phyloP scores from a whole-genome alignment of 53 echinoderm and acorn worm species.

The Temnopleurus reevesii region DNA sequence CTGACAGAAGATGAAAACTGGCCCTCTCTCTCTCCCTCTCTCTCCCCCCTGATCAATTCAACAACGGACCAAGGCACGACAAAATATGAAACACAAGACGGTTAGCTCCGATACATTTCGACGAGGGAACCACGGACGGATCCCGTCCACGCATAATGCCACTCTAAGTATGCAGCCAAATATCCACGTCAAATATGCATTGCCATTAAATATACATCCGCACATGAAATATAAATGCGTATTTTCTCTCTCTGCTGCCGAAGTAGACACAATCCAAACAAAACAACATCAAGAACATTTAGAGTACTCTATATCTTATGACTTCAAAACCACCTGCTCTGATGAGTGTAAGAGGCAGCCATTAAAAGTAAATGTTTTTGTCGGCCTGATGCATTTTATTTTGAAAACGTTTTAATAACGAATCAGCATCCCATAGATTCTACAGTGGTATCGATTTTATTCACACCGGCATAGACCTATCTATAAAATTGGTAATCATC shows the following conservation, averaged over 20 bases:
- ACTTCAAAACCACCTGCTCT: background rate
- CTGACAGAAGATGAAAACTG: constrained; percentile 28
- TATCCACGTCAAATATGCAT: constrained; percentile 8
- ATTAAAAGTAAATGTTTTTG: background rate
- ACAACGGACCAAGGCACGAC: background rate
- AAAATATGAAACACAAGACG: constrained; percentile 19
- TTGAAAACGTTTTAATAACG: background rate
- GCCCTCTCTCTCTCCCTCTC: background rate
- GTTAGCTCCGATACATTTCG: background rate
- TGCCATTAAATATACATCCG: background rate
- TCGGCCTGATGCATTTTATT: background rate
- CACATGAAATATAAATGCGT: constrained; percentile 11
- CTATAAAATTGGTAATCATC: no score
- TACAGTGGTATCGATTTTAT: background rate
- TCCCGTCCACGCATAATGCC: constrained; percentile 5
- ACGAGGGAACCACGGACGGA: background rate
- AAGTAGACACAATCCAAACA: background rate
- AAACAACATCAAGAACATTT: background rate
- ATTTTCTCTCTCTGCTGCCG: background rate
- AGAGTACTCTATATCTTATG: background rate
- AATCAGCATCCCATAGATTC: background rate
- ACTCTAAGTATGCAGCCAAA: background rate
- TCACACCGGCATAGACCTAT: background rate
- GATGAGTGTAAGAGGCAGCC: background rate
- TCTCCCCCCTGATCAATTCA: background rate